These are phyloP conservation scores for Xanthorhoe designata DNA, from an alignment of 2,888 invertebrate genomes.

Conservation along the genomic window DNA sequence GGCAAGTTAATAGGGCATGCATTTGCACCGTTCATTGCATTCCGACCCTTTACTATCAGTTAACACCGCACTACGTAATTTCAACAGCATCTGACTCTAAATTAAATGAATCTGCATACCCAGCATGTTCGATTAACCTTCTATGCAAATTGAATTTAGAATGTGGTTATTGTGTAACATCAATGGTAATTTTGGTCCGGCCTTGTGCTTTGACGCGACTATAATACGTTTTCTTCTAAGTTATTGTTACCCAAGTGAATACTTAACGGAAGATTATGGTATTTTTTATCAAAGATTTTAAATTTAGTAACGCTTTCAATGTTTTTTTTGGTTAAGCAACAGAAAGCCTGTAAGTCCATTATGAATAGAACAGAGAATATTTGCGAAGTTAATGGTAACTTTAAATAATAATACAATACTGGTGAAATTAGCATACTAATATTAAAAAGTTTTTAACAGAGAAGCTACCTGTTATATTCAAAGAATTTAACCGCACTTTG, in stretches of 20 bases:
- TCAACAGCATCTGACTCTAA: constrained; percentile 46
- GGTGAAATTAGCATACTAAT: background rate
- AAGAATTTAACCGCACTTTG: constrained; percentile 28
- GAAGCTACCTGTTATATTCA: background rate
- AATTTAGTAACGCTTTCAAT: too few relatives aligned
- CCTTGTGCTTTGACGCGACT: constrained; percentile 39
- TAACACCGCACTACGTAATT: constrained; percentile 37
- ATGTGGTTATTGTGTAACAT: constrained; percentile 48
- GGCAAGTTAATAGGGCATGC: constrained; percentile 24
- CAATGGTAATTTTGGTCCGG: constrained; percentile 39
- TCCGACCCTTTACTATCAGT: constrained; percentile 35
- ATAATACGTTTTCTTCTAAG: constrained; percentile 32
- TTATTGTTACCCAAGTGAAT: constrained; percentile 16
- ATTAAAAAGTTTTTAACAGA: background rate
- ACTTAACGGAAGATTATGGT: constrained; percentile 2
- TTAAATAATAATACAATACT: too few relatives aligned
- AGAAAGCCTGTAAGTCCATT: too few relatives aligned
- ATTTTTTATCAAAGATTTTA: constrained; percentile 13
- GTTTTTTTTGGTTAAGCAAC: too few relatives aligned
- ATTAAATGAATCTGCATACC: constrained; percentile 51
- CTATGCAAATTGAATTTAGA: constrained; percentile 50
- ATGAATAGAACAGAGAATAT: too few relatives aligned
- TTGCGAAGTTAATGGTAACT: too few relatives aligned
- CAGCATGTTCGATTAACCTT: constrained; percentile 54
- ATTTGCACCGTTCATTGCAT: constrained; percentile 50